Conservation (phyloP, 2,113 vertebrate genomes). For the Cochlearius cochlearius region DNA sequence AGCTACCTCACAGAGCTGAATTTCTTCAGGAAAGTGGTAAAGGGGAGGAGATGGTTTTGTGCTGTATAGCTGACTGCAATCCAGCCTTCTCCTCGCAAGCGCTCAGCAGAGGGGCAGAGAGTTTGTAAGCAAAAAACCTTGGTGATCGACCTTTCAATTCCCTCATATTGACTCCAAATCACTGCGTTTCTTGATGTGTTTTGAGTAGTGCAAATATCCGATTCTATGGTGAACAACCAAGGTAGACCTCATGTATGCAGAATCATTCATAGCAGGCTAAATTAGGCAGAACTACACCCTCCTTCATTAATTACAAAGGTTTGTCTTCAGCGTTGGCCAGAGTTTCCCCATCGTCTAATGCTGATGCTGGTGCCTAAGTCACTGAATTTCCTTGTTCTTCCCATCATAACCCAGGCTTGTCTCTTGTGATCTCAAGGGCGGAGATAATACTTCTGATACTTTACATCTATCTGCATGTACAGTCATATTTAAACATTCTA, state of each 20-base stretch:
- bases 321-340: neutral
- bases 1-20: neutral
- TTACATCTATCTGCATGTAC: neutral
- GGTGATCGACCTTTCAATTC: neutral
- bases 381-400: neutral
- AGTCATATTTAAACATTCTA: neutral
- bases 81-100: neutral
- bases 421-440: neutral
- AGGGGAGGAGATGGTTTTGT: neutral
- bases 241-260: rapidly evolving
- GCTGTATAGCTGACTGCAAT: neutral
- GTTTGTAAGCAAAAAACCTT: neutral
- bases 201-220: neutral
- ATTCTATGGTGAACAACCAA: neutral
- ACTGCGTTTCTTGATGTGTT: neutral
- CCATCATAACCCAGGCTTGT: neutral
- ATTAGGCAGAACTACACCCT: neutral
- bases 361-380: neutral
- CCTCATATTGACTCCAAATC: neutral
- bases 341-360: neutral
- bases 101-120: neutral
- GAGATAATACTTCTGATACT: neutral
- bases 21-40: neutral
- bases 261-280: neutral
- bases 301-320: neutral